A percentile compares a stretch with the other conserved stretches of the same genome.
Evolutionary conservation across 1,140 invertebrate genomes (phyloP).

Genomic region (Sipha flava): DNA sequence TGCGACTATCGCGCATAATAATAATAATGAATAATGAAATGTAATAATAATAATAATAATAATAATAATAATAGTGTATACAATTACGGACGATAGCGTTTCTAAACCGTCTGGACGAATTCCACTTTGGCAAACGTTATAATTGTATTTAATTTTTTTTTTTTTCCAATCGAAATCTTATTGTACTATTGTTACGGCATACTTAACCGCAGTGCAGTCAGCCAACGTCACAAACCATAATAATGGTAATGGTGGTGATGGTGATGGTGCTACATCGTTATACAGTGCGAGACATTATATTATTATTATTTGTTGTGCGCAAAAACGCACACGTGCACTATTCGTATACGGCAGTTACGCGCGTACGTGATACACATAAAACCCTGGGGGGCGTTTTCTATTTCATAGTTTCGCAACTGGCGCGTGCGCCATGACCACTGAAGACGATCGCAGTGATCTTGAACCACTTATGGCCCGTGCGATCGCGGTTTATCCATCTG

Average conservation of each 20-base stretch:
- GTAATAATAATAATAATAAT: too few relatives aligned
- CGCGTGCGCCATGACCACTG: not conserved
- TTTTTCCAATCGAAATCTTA: not conserved
- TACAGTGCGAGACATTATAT: too few relatives aligned
- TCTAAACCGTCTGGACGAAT: slow-evolving; percentile 7
- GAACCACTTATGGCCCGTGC: not conserved
- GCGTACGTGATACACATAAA: slow-evolving; percentile 7
- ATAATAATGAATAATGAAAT: too few relatives aligned
- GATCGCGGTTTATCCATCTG: too few relatives aligned
- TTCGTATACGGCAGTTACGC: too few relatives aligned
- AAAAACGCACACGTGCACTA: too few relatives aligned
- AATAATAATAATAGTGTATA: not conserved
- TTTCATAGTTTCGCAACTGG: slow-evolving; percentile 1
- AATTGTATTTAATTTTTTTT: not conserved
- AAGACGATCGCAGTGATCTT: not conserved
- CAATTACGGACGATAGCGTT: not conserved
- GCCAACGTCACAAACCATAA: too few relatives aligned
- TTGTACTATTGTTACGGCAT: not conserved
- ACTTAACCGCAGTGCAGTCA: too few relatives aligned
- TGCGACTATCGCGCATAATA: too few relatives aligned
- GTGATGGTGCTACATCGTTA: too few relatives aligned
- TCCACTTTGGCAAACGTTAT: slow-evolving; percentile 23
- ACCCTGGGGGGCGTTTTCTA: not conserved
- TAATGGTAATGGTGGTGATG: too few relatives aligned
- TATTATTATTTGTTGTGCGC: too few relatives aligned